These are phyloP conservation scores for Cremastinae sp. DNA, from an alignment of 2,888 invertebrate genomes.

Conservation along the genomic window DNA sequence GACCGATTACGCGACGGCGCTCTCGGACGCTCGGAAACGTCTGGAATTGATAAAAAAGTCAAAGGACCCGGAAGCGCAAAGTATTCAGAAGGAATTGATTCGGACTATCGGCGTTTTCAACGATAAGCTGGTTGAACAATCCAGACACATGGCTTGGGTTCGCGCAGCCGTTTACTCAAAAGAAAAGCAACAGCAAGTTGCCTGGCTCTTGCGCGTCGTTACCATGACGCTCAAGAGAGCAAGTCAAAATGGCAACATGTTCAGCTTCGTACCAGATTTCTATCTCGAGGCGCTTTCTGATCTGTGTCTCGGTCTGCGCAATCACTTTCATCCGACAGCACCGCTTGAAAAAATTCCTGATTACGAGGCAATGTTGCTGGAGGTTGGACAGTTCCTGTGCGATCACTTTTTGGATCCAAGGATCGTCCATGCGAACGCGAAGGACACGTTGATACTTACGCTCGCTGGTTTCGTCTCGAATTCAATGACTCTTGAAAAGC, in stretches of 20 bases:
- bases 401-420: constrained; percentile 88
- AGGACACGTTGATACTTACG: constrained; percentile 89
- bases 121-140: constrained; percentile 82
- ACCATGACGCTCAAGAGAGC: constrained; percentile 83
- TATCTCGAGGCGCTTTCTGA: constrained; percentile 86
- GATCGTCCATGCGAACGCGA: constrained; percentile 87
- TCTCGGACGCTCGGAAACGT: constrained; percentile 82
- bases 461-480: constrained; percentile 90
- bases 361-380: constrained; percentile 83
- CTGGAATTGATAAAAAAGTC: constrained; percentile 77
- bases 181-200: constrained; percentile 84
- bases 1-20: constrained; percentile 84
- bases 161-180: constrained; percentile 85
- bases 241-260: constrained; percentile 84
- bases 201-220: constrained; percentile 83
- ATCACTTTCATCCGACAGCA: constrained; percentile 85
- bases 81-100: constrained; percentile 82
- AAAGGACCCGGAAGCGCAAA: constrained; percentile 70
- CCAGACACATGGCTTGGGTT: constrained; percentile 87
- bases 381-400: constrained; percentile 87
- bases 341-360: constrained; percentile 82
- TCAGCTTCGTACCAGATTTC: constrained; percentile 88
- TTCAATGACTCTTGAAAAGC: constrained; percentile 85
- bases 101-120: constrained; percentile 84
- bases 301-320: constrained; percentile 84